Evolutionary conservation across 2,113 vertebrate genomes (phyloP).

Genomic region (Perca schrenkii): DNA sequence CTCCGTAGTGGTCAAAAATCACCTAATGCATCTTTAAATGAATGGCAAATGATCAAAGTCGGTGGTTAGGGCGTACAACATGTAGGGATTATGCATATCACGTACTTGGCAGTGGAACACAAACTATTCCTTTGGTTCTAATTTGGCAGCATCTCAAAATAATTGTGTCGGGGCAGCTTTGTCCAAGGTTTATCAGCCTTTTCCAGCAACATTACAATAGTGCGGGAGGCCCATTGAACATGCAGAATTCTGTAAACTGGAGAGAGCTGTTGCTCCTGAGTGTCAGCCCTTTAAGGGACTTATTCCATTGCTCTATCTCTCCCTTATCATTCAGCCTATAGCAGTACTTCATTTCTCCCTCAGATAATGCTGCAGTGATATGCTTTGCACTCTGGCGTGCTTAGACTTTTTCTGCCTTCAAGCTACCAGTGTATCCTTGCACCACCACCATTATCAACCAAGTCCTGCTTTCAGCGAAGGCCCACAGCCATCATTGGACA

Average conservation of each 20-base stretch:
- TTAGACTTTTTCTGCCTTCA: conserved; percentile 57
- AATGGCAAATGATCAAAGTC: conserved; percentile 54
- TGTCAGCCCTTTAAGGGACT: conserved; percentile 67
- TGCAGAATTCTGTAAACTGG: conserved; percentile 53
- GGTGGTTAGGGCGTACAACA: conserved; percentile 34
- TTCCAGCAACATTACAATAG: conserved; percentile 55
- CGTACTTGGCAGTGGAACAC: conserved; percentile 48
- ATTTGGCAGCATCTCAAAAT: conserved; percentile 68
- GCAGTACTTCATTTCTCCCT: conserved; percentile 65
- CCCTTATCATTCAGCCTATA: conserved; percentile 76
- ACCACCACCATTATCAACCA: conserved; percentile 60
- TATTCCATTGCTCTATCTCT: conserved; percentile 61
- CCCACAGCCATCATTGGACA: conserved; percentile 65
- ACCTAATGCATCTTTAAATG: conserved; percentile 33
- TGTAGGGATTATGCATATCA: conserved; percentile 57
- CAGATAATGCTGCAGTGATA: conserved; percentile 76
- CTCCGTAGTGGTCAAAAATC: conserved; percentile 40
- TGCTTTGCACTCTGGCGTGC: conserved; percentile 60
- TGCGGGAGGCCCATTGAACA: conserved; percentile 35
- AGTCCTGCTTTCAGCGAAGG: conserved; percentile 65
- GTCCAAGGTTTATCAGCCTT: conserved; percentile 65
- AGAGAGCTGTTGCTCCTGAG: conserved; percentile 65
- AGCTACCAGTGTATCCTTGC: conserved; percentile 59
- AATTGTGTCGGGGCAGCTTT: conserved; percentile 42
- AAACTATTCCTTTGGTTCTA: conserved; percentile 58